These are phyloP conservation scores for Physocephala rufipes DNA, from an alignment of 2,888 invertebrate species.

Conservation along the genomic window DNA sequence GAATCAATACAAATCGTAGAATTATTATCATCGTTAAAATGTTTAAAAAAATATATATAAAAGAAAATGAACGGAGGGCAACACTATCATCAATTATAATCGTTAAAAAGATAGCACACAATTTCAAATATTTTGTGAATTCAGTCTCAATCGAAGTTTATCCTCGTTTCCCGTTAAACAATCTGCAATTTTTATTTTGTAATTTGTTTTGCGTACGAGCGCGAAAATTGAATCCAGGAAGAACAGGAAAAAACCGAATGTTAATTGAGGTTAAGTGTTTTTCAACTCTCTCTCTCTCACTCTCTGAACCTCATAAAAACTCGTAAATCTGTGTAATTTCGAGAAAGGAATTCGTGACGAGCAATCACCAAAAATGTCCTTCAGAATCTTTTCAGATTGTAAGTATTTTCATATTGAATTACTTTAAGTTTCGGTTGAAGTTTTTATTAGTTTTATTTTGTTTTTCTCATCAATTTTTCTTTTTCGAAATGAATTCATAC, in stretches of 20 bases:
- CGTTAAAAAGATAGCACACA: too few species aligned
- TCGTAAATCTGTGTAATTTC: background rate
- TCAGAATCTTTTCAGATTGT: background rate
- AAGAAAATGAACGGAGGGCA: background rate
- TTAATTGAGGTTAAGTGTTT: background rate
- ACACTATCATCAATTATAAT: background rate
- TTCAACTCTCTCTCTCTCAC: background rate
- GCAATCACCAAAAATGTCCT: background rate
- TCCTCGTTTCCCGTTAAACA: background rate
- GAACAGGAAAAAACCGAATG: background rate
- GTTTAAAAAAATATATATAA: too few species aligned
- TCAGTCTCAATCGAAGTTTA: constrained; percentile 24
- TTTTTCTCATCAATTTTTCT: too few species aligned
- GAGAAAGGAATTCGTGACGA: background rate
- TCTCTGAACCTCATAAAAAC: background rate
- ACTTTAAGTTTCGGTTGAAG: background rate
- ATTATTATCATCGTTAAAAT: too few species aligned
- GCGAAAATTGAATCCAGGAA: background rate
- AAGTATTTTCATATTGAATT: background rate
- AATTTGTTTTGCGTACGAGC: background rate
- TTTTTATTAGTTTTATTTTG: constrained; percentile 1
- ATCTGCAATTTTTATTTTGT: background rate
- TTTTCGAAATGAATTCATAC: too few species aligned
- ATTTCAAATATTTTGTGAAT: constrained; percentile 20
- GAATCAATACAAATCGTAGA: too few species aligned